A percentile compares a stretch with the other conserved stretches of the same genome.
These are phyloP conservation scores for Cryptomyrus ogoouensis DNA, from an alignment of 2,113 vertebrate genomes.

Conservation along the genomic window DNA sequence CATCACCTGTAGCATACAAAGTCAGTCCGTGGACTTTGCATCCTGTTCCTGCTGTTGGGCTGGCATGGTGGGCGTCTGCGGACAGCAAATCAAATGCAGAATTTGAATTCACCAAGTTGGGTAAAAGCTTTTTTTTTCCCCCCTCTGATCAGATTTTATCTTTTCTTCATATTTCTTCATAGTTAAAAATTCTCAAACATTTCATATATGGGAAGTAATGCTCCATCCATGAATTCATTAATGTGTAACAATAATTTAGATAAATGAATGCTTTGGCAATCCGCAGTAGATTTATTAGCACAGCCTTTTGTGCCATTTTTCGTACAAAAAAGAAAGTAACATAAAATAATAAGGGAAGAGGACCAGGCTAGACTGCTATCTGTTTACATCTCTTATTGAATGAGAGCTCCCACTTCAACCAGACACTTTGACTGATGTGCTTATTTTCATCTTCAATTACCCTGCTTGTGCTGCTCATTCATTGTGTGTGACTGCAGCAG, in stretches of 20 bases:
- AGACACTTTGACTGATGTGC: constrained; percentile 15
- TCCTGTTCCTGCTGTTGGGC: background rate
- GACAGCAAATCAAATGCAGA: background rate
- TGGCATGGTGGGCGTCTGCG: background rate
- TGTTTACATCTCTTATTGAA: background rate
- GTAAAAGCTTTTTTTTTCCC: background rate
- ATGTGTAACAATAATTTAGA: background rate
- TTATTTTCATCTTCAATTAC: constrained; percentile 17
- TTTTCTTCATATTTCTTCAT: background rate
- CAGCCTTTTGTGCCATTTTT: background rate
- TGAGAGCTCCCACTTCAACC: background rate
- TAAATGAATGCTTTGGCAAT: background rate
- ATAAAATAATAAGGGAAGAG: background rate
- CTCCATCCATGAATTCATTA: background rate
- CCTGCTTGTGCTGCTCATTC: constrained; percentile 10
- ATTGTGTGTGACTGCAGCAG: background rate
- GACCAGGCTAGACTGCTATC: background rate
- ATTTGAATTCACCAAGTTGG: background rate
- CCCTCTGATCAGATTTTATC: background rate
- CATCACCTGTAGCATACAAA: background rate
- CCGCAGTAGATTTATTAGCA: background rate
- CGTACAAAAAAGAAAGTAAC: background rate
- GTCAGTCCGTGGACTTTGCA: background rate
- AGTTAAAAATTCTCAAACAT: background rate
- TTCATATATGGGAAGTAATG: background rate